Evolutionary conservation across 2,113 vertebrate genomes (phyloP).

Genomic region (Elgaria multicarinata): DNA sequence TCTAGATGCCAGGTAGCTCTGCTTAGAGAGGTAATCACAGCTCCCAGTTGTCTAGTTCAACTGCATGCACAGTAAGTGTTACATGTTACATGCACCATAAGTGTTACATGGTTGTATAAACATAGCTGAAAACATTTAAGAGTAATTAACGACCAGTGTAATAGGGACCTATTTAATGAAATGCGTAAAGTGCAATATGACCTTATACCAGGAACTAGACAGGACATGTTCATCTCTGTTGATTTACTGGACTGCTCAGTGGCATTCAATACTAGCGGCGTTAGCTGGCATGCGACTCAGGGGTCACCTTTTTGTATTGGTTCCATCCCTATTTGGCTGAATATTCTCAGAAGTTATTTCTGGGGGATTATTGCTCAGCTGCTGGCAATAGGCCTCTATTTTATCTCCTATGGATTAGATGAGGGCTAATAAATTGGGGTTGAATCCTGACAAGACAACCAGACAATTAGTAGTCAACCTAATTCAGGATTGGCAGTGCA

Average conservation of each 20-base stretch:
- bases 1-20: neutral
- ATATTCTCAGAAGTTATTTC: neutral
- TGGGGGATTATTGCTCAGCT: neutral
- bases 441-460: too few relatives aligned
- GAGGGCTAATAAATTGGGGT: neutral
- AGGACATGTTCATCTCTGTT: too few relatives aligned
- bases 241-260: too few relatives aligned
- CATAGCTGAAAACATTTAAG: neutral
- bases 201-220: too few relatives aligned
- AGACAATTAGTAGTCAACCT: too few relatives aligned
- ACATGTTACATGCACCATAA: neutral
- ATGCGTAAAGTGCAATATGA: too few relatives aligned
- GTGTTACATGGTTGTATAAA: neutral
- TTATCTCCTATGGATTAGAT: neutral
- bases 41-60: neutral
- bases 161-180: neutral
- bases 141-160: neutral
- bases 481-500: neutral
- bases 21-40: too few relatives aligned
- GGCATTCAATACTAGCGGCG: too few relatives aligned
- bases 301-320: neutral
- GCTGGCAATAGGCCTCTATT: neutral
- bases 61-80: neutral
- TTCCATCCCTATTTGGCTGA: neutral
- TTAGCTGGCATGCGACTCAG: too few relatives aligned